Evolutionary conservation across 2,113 vertebrate genomes (phyloP), one percentile per base, ranked within the genome.

Genomic region (Malurus elegans): DNA sequence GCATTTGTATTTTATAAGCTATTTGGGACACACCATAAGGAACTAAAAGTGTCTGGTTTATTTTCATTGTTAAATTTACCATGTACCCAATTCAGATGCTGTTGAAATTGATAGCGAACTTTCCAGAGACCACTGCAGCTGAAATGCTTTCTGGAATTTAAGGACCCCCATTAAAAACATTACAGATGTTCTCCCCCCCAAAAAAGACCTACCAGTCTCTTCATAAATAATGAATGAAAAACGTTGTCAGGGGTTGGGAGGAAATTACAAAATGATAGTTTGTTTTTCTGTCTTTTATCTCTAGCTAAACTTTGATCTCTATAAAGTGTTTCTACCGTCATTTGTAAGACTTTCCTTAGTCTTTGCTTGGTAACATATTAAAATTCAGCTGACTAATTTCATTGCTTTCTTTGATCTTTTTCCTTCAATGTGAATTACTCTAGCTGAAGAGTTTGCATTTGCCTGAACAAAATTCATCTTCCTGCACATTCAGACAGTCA

Each of bases 1-100:
- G 85, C 79, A 79, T 96, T 97, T 94, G 90, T 95, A 81, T 92
- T 97, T 96, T 97, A 96, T 93, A 91, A 95, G 93, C 92, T 97
- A 80, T 90, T 96, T 81, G 89, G 81, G 90, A 93, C 79, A 92
- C 60, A 86, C 85, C 81, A 91, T 92, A 96, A 94, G 88, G 93
- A 97, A 92, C 89, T 92, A 64, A 93, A 96, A 92, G 84, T 69
- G 70, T 89, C 90, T 92, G 53, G 60, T 90, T 96, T 94, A 92
- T 95, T 94, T 94, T 85, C 81, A 64, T 67, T 95, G 87, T 92
- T 92, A 91, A 95, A 95, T 90, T 95, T 95, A 94, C 79, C 79
- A 85, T 44, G 86, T 83, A 72, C 40, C 65, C 50, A 83, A 60
- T 73, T 81, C 78, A 62, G 64, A 73, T 65, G 45, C 36, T 4